phyloP scores from a whole-genome alignment of 2,888 invertebrate genomes.

The Labia minor region DNA sequence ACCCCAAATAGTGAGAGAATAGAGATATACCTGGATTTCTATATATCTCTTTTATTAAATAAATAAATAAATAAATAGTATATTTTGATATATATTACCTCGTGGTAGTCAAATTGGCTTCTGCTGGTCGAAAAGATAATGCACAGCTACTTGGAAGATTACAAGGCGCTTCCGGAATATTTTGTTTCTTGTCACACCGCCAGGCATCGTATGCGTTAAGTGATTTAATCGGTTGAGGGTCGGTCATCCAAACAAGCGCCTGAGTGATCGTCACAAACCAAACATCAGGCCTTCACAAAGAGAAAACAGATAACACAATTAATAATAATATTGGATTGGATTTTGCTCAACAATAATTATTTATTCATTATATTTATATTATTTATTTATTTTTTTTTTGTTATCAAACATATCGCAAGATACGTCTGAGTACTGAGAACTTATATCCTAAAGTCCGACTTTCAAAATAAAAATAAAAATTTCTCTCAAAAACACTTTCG shows the following conservation, averaged over 20 bases:
- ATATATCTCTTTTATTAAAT: neutral
- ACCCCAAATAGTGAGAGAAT: too few species aligned
- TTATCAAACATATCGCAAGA: too few species aligned
- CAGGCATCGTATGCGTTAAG: conserved; percentile 62
- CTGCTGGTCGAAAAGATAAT: conserved; percentile 63
- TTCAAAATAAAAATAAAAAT: too few species aligned
- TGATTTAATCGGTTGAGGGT: conserved; percentile 60
- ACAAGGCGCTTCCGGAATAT: conserved; percentile 63
- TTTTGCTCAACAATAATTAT: conserved; percentile 25
- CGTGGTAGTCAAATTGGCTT: conserved; percentile 65
- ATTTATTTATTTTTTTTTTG: neutral
- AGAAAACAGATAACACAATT: conserved; percentile 22
- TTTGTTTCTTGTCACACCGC: conserved; percentile 62
- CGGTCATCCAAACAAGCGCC: conserved; percentile 82
- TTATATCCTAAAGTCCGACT: too few species aligned
- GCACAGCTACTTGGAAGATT: conserved; percentile 74
- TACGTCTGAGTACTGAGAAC: too few species aligned
- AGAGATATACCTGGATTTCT: neutral
- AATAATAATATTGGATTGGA: conserved; percentile 19
- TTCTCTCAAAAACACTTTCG: too few species aligned
- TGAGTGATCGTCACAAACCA: conserved; percentile 80
- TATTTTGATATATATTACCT: conserved; percentile 34
- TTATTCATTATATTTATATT: conserved; percentile 32
- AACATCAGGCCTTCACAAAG: conserved; percentile 60
- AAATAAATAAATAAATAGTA: too few species aligned